Evolutionary conservation across 2,797 vertebrate genomes (phyloP).

Genomic region (Tinamus major): DNA sequence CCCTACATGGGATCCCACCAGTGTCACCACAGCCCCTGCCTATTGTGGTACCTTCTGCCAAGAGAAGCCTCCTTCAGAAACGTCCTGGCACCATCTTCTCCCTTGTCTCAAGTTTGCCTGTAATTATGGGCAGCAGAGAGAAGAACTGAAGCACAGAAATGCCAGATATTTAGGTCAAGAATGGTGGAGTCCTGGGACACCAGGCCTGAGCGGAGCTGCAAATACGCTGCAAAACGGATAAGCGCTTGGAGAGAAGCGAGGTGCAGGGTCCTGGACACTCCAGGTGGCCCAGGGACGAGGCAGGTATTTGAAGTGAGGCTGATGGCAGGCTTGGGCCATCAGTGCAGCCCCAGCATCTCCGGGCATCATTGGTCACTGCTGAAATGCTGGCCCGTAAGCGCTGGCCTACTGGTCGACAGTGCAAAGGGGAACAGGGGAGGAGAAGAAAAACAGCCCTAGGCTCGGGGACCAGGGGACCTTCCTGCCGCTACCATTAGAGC

Average conservation of each 20-base stretch:
- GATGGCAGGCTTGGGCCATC: accelerated
- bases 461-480: neutral
- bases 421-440: neutral
- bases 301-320: neutral
- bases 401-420: too few species aligned
- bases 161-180: neutral
- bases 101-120: accelerated
- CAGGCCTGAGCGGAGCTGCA: neutral
- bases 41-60: too few species aligned
- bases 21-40: too few species aligned
- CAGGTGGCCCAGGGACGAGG: accelerated
- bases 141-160: neutral
- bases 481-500: neutral
- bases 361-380: neutral
- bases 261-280: neutral
- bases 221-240: neutral
- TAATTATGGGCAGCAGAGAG: neutral
- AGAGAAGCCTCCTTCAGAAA: too few species aligned
- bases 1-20: neutral
- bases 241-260: neutral
- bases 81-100: too few species aligned
- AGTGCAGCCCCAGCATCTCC: too few species aligned
- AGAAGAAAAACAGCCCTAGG: neutral
- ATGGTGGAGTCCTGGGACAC: neutral
- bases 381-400: neutral